Evolutionary conservation across 2,797 vertebrate species (phyloP).

Genomic region (Acipenser transmontanus): DNA sequence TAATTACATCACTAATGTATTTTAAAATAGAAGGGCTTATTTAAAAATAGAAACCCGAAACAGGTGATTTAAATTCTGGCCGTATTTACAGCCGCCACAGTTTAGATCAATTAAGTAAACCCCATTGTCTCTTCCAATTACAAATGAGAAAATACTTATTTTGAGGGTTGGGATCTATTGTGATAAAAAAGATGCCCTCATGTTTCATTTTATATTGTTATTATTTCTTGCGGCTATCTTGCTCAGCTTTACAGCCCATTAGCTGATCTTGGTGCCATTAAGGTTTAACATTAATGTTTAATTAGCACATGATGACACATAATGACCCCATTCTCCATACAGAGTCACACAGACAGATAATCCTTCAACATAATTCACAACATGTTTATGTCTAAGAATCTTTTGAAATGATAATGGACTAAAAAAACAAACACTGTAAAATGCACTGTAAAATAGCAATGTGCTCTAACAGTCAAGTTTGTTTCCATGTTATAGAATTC

Average conservation of each 20-base stretch:
- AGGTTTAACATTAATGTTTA: slow-evolving; percentile 91
- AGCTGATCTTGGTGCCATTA: slow-evolving; percentile 76
- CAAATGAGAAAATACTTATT: slow-evolving; percentile 74
- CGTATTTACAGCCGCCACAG: no score
- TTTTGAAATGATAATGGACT: slow-evolving; percentile 62
- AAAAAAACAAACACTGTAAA: slow-evolving; percentile 30
- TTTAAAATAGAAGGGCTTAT: no score
- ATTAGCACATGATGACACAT: slow-evolving; percentile 97
- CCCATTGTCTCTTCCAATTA: slow-evolving; percentile 74
- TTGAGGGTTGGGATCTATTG: slow-evolving; percentile 74
- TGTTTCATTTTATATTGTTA: slow-evolving; percentile 51
- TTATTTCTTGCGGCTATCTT: slow-evolving; percentile 52
- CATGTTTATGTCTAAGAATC: slow-evolving; percentile 59
- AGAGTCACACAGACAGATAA: slow-evolving; percentile 82
- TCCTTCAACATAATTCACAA: slow-evolving; percentile 62
- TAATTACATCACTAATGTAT: no score
- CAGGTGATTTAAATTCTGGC: no score
- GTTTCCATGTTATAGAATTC: no score
- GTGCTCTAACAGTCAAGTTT: no score
- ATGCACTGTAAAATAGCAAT: no score
- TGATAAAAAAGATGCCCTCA: slow-evolving; percentile 75
- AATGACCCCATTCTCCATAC: slow-evolving; percentile 81
- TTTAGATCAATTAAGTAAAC: slow-evolving; percentile 35
- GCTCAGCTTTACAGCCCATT: slow-evolving; percentile 73
- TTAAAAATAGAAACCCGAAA: no score